These are phyloP conservation scores for Balanococcus diminutus DNA, from an alignment of 2,888 invertebrate species.

Conservation along the genomic window DNA sequence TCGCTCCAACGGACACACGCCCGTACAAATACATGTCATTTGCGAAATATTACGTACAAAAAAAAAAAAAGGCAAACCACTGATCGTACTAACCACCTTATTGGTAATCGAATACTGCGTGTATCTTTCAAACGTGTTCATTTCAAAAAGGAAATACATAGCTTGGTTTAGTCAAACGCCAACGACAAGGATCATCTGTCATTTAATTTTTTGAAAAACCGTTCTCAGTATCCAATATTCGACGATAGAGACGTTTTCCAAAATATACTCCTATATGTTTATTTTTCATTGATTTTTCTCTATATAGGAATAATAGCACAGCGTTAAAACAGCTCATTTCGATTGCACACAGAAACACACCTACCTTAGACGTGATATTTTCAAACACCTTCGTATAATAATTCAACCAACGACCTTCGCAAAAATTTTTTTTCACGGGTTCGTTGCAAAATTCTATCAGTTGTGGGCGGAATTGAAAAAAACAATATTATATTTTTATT, in stretches of 20 bases:
- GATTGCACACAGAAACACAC: background rate
- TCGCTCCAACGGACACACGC: background rate
- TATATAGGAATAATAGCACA: background rate
- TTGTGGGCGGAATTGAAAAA: conserved; percentile 4
- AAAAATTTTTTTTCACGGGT: background rate
- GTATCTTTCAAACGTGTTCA: no score
- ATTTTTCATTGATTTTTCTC: background rate
- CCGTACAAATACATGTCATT: no score
- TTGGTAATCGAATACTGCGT: no score
- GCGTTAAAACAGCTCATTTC: background rate
- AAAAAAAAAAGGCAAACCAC: background rate
- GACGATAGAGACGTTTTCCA: background rate
- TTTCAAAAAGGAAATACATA: no score
- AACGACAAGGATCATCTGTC: background rate
- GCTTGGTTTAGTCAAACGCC: no score
- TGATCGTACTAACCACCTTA: background rate
- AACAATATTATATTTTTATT: background rate
- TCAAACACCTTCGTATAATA: background rate
- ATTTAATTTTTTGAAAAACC: background rate
- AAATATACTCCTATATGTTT: background rate
- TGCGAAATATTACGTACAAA: background rate
- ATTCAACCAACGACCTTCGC: background rate
- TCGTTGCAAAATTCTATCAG: background rate
- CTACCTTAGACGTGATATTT: background rate
- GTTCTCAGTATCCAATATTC: no score